Evolutionary conservation across 2,113 vertebrate genomes (phyloP).

Genomic region (Chelonoidis abingdonii): DNA sequence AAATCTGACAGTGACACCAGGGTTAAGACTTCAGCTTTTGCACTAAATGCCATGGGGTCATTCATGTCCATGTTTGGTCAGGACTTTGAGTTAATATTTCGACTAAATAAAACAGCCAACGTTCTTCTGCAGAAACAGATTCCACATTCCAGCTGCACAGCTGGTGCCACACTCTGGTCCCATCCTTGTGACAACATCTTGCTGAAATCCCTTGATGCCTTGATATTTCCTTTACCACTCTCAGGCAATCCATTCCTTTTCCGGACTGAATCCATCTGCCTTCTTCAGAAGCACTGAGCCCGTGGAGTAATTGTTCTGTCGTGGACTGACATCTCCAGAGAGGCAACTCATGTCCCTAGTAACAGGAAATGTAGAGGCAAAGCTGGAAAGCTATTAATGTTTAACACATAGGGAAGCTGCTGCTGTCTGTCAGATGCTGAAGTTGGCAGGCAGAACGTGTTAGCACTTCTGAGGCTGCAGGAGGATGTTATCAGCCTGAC

Average conservation of each 20-base stretch:
- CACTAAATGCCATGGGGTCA: not conserved
- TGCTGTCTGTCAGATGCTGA: slow-evolving; percentile 50
- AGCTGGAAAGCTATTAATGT: slow-evolving; percentile 58
- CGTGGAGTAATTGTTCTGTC: slow-evolving; percentile 27
- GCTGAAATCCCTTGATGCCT: not conserved
- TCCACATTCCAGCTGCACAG: not conserved
- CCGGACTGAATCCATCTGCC: not conserved
- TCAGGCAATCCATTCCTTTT: not conserved
- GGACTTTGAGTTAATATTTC: not conserved
- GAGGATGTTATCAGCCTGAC: slow-evolving; percentile 22
- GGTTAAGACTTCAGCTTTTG: not conserved
- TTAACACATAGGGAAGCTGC: slow-evolving; percentile 40
- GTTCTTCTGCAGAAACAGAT: fast-evolving
- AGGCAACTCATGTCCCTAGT: not conserved
- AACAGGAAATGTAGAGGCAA: slow-evolving; percentile 40
- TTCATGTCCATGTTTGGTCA: not conserved
- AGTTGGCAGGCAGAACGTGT: slow-evolving; percentile 52
- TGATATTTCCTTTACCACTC: not conserved
- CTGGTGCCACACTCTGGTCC: too few species aligned
- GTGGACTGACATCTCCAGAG: slow-evolving; percentile 1
- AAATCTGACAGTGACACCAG: fast-evolving
- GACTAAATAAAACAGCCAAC: not conserved
- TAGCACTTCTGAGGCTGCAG: slow-evolving; percentile 12
- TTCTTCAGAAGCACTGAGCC: not conserved
- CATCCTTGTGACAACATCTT: fast-evolving